Percentiles rank a stretch among this genome's conserved stretches.
phyloP scores from a whole-genome alignment of 2,113 vertebrate genomes.

The Vireo altiloquus region DNA sequence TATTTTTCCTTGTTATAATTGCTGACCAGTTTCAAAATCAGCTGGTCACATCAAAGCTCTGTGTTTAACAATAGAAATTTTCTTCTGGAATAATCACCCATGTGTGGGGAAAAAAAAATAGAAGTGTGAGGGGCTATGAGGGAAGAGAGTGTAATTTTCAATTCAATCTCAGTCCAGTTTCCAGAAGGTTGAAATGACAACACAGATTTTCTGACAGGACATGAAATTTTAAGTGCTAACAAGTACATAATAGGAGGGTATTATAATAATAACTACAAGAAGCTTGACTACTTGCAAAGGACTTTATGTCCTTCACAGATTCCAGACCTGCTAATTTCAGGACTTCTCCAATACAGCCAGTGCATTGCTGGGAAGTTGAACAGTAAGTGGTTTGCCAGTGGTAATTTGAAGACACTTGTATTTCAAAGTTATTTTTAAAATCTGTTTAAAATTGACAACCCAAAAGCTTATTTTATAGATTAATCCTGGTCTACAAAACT shows the following conservation, averaged over 20 bases:
- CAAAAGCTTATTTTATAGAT: background rate
- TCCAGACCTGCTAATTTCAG: background rate
- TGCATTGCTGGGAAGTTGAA: background rate
- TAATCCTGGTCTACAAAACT: background rate
- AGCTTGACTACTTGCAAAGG: background rate
- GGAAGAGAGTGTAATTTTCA: background rate
- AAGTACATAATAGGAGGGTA: conserved; percentile 21
- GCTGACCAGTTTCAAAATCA: background rate
- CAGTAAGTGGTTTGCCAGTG: background rate
- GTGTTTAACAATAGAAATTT: background rate
- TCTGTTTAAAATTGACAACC: background rate
- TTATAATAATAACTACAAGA: conserved; percentile 19
- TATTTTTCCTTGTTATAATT: background rate
- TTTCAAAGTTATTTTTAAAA: background rate
- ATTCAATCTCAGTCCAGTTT: background rate
- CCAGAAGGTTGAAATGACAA: conserved; percentile 45
- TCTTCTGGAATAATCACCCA: background rate
- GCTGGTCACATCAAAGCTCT: background rate
- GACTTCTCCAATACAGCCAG: background rate
- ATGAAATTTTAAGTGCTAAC: conserved; percentile 39
- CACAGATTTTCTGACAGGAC: conserved; percentile 21
- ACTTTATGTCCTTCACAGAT: conserved; percentile 30
- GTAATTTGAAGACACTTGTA: background rate
- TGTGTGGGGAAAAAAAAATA: background rate
- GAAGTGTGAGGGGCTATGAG: background rate